phyloP scores from a whole-genome alignment of 2,113 vertebrate genomes.

The Poeciliopsis retropinna region DNA sequence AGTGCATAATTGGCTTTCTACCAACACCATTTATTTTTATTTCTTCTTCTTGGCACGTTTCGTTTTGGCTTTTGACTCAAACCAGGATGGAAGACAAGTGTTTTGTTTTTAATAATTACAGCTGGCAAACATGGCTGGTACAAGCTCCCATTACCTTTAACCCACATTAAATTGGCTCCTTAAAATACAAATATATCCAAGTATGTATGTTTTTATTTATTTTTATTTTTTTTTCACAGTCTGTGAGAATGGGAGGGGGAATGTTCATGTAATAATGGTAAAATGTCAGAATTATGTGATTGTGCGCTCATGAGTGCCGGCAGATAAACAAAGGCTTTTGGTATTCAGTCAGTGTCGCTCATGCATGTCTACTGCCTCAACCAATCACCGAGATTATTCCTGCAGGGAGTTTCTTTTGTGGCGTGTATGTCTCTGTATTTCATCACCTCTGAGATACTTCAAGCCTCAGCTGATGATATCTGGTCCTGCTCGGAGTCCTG shows the following conservation, averaged over 20 bases:
- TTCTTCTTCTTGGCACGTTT: not conserved
- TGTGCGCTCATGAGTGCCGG: not conserved
- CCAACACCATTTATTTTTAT: not conserved
- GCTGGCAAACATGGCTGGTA: not conserved
- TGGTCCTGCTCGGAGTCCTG: constrained; percentile 14
- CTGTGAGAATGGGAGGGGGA: not conserved
- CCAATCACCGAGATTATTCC: constrained; percentile 49
- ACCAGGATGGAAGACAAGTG: not conserved
- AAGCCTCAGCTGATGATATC: constrained; percentile 45
- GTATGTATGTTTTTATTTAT: not conserved
- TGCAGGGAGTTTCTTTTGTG: constrained; percentile 33
- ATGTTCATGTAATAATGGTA: not conserved
- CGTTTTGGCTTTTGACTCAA: not conserved
- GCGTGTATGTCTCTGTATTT: constrained; percentile 37
- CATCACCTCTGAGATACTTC: constrained; percentile 57
- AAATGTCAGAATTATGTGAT: not conserved
- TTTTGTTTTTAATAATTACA: not conserved
- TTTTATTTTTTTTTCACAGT: not conserved
- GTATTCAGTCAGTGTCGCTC: constrained; percentile 10
- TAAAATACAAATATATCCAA: not conserved
- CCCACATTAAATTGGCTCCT: not conserved
- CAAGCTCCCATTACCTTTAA: not conserved
- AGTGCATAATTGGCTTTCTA: constrained; percentile 2
- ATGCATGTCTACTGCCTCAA: constrained; percentile 8
- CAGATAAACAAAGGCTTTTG: constrained; percentile 7